These are phyloP conservation scores for Melolontha melolontha DNA, from an alignment of 2,888 invertebrate genomes.

Conservation along the genomic window DNA sequence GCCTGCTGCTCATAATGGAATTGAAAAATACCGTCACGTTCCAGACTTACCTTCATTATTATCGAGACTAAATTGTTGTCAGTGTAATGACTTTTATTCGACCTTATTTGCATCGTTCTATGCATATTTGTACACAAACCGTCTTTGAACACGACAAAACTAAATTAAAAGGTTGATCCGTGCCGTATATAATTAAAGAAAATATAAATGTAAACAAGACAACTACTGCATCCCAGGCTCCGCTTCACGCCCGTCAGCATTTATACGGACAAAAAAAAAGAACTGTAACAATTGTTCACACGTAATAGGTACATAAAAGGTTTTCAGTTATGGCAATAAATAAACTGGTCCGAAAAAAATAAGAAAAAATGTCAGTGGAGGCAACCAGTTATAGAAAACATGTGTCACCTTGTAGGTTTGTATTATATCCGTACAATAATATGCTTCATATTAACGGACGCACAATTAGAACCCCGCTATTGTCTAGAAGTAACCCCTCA, in stretches of 20 bases:
- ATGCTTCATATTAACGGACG: conserved; percentile 44
- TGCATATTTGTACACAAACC: conserved; percentile 35
- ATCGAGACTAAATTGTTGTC: conserved; percentile 41
- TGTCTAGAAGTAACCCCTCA: conserved; percentile 50
- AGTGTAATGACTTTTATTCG: conserved; percentile 45
- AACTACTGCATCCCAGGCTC: conserved; percentile 15
- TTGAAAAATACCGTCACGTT: conserved; percentile 44
- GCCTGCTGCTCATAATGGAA: conserved; percentile 22
- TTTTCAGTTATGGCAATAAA: conserved; percentile 48
- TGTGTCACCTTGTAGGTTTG: conserved; percentile 47
- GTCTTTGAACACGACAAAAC: conserved; percentile 26
- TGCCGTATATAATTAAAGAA: conserved; percentile 20
- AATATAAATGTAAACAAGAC: conserved; percentile 14
- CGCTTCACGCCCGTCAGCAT: conserved; percentile 18
- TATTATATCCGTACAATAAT: conserved; percentile 24
- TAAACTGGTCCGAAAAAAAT: conserved; percentile 44
- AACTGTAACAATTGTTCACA: conserved; percentile 37
- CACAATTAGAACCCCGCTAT: conserved; percentile 47
- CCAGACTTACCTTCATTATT: conserved; percentile 41
- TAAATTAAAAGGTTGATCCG: conserved; percentile 8
- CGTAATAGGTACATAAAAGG: conserved; percentile 33
- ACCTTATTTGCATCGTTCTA: conserved; percentile 43
- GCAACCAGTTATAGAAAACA: conserved; percentile 49
- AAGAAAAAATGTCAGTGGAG: conserved; percentile 44
- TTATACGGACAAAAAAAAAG: conserved; percentile 15